These are phyloP conservation scores for Rallus crepitans DNA, from an alignment of 2,797 vertebrate genomes.

Conservation along the genomic window DNA sequence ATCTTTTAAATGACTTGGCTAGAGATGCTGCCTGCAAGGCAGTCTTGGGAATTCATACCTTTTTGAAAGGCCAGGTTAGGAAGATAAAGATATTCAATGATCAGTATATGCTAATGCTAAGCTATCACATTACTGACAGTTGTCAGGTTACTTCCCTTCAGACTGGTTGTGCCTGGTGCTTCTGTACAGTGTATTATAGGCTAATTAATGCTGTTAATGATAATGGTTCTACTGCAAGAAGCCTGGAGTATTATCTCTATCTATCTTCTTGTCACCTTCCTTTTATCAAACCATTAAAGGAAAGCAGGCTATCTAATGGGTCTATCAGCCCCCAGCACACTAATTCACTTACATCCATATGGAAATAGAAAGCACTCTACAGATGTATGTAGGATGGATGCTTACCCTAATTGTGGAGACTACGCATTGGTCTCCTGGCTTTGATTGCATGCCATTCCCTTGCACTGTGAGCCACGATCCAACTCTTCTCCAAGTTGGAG, in stretches of 20 bases:
- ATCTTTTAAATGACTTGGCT: constrained; percentile 21
- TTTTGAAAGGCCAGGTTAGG: constrained; percentile 23
- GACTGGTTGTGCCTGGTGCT: constrained; percentile 44
- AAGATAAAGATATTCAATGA: constrained; percentile 7
- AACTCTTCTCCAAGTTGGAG: neutral
- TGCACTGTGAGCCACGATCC: neutral
- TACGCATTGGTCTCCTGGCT: neutral
- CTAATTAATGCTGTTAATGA: constrained; percentile 82
- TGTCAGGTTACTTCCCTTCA: constrained; percentile 52
- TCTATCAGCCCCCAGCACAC: constrained; percentile 16
- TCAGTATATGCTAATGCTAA: constrained; percentile 12
- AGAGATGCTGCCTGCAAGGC: constrained; percentile 6
- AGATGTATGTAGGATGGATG: neutral
- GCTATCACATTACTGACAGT: constrained; percentile 44
- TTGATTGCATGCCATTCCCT: neutral
- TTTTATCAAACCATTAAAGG: constrained; percentile 78
- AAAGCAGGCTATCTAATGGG: constrained; percentile 60
- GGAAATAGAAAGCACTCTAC: constrained; percentile 40
- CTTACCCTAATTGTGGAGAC: neutral
- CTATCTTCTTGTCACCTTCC: constrained; percentile 76
- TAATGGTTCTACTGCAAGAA: constrained; percentile 73
- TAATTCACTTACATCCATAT: constrained; percentile 34
- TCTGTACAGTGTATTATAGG: constrained; percentile 71
- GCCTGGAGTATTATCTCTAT: constrained; percentile 72
- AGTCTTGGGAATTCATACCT: constrained; percentile 22